Conservation (phyloP, 2,888 invertebrate species). For the Drosophila ustulata region DNA sequence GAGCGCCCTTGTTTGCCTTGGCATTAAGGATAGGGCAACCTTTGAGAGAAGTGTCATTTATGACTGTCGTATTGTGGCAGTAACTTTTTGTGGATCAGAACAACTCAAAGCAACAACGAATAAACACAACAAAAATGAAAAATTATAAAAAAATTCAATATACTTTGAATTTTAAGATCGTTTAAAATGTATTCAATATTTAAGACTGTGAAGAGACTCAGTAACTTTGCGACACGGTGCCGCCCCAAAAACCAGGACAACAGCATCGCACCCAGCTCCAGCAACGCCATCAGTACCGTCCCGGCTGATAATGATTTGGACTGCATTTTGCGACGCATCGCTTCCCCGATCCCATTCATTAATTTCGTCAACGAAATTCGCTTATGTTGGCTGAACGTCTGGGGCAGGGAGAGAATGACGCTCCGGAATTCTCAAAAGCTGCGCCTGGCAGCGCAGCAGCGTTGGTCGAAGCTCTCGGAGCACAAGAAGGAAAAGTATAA, state of each 20-base stretch:
- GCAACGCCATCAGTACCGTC: background rate
- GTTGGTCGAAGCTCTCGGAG: slow-evolving; percentile 1
- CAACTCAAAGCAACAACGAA: background rate
- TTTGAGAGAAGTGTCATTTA: slow-evolving; percentile 7
- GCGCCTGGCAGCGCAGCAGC: slow-evolving; percentile 2
- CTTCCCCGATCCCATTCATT: slow-evolving; percentile 26
- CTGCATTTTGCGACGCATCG: slow-evolving; percentile 16
- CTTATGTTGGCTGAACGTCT: background rate
- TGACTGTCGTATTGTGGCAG: background rate
- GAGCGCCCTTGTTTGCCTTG: slow-evolving; percentile 20
- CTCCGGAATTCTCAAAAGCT: background rate
- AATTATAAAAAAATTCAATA: background rate
- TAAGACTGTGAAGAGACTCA: too few species aligned
- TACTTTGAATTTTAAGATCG: background rate
- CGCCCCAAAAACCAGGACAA: too few species aligned
- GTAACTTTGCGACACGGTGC: too few species aligned
- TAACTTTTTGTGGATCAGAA: background rate
- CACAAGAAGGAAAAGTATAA: slow-evolving; percentile 11
- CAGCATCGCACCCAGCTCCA: background rate
- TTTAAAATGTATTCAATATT: too few species aligned
- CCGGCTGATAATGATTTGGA: background rate
- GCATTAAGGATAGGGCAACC: background rate
- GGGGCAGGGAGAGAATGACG: slow-evolving; percentile 1
- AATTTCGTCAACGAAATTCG: slow-evolving; percentile 39
- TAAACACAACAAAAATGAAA: background rate